These are phyloP conservation scores for Melanerpes formicivorus DNA, from an alignment of 2,113 vertebrate species.

Conservation along the genomic window DNA sequence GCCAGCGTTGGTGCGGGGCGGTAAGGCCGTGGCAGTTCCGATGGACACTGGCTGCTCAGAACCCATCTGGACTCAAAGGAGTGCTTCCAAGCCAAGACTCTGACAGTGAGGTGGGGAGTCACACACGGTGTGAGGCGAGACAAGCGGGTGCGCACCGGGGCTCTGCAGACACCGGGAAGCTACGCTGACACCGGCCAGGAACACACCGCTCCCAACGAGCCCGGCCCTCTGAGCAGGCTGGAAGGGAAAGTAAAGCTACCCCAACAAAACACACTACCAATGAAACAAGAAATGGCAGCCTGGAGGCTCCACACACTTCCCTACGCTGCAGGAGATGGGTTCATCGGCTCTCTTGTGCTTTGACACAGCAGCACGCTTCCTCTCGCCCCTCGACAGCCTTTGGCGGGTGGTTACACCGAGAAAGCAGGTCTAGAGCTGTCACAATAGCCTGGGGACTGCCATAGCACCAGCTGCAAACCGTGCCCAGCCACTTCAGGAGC, in stretches of 20 bases:
- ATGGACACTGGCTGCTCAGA: slow-evolving; percentile 10
- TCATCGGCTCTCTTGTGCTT: slow-evolving; percentile 70
- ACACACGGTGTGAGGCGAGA: slow-evolving; percentile 70
- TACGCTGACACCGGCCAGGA: slow-evolving; percentile 26
- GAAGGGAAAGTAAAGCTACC: slow-evolving; percentile 59
- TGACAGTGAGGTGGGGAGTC: slow-evolving; percentile 40
- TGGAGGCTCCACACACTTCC: slow-evolving; percentile 26
- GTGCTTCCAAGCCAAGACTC: background rate
- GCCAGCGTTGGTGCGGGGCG: slow-evolving; percentile 28
- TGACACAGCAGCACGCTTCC: slow-evolving; percentile 63
- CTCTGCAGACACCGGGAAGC: slow-evolving; percentile 34
- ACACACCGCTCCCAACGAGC: slow-evolving; percentile 31
- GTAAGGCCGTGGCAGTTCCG: slow-evolving; percentile 70
- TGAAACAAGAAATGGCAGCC: background rate
- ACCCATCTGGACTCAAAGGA: background rate
- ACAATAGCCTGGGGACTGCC: slow-evolving; percentile 69
- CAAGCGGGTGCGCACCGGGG: slow-evolving; percentile 35
- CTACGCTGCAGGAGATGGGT: slow-evolving; percentile 60
- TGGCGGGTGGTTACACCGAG: slow-evolving; percentile 58
- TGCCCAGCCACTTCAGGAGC: slow-evolving; percentile 62
- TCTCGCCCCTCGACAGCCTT: slow-evolving; percentile 49
- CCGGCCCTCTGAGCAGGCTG: slow-evolving; percentile 67
- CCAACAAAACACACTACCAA: background rate
- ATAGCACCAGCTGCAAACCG: slow-evolving; percentile 71
- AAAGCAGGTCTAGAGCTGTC: slow-evolving; percentile 80